Percentiles rank a stretch among this genome's conserved stretches.
phyloP scores from a whole-genome alignment of 2,797 vertebrate species.

The Semotilus atromaculatus region DNA sequence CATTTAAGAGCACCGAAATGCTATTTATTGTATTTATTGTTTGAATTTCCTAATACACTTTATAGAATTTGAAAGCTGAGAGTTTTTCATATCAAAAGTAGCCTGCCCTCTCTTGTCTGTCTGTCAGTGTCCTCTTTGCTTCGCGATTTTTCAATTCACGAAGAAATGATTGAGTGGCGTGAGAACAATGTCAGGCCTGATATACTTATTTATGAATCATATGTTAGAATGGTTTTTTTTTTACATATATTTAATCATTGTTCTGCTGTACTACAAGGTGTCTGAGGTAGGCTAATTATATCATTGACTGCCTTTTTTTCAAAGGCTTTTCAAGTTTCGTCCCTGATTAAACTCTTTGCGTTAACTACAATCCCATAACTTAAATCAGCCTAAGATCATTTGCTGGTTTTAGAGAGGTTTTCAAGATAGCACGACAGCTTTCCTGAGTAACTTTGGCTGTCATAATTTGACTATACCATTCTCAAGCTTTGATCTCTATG shows the following conservation, averaged over 20 bases:
- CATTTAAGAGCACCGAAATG: too few relatives aligned
- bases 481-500: not conserved
- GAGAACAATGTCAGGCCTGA: too few relatives aligned
- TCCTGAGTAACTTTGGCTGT: not conserved
- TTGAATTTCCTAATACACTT: too few relatives aligned
- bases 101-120: too few relatives aligned
- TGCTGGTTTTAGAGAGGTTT: not conserved
- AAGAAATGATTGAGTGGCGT: too few relatives aligned
- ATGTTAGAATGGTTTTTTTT: not conserved
- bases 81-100: too few relatives aligned
- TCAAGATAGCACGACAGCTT: not conserved
- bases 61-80: too few relatives aligned
- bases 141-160: too few relatives aligned
- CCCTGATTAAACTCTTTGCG: not conserved
- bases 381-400: not conserved
- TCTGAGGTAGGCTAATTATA: not conserved
- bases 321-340: not conserved
- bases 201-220: not conserved
- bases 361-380: not conserved
- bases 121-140: too few relatives aligned
- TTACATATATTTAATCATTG: not conserved
- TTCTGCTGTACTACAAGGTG: not conserved
- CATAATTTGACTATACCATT: not conserved
- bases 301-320: not conserved
- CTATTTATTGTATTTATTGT: too few relatives aligned